These are phyloP conservation scores for Scartelaos histophorus DNA, from an alignment of 2,113 vertebrate genomes.

Conservation along the genomic window DNA sequence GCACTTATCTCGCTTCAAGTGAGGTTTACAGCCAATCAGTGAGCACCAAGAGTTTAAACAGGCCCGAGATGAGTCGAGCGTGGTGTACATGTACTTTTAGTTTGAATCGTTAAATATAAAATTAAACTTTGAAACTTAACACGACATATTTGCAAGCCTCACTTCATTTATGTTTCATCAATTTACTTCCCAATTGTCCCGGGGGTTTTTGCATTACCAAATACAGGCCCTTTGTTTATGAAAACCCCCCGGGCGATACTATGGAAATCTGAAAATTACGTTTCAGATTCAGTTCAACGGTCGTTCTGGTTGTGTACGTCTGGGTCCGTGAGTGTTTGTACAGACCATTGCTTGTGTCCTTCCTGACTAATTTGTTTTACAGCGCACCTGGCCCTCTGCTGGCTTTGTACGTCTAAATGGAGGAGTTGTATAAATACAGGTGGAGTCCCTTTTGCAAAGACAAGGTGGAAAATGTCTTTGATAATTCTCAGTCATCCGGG, in stretches of 20 bases:
- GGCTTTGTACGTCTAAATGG: slow-evolving; percentile 45
- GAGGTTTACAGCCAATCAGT: neutral
- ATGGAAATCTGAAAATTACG: slow-evolving; percentile 60
- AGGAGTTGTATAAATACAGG: slow-evolving; percentile 73
- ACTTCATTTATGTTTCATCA: neutral
- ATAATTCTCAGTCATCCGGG: neutral
- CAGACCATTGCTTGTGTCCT: slow-evolving; percentile 51
- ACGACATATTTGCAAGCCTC: neutral
- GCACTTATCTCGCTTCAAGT: slow-evolving; percentile 9
- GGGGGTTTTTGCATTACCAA: slow-evolving; percentile 47
- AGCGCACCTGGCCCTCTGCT: slow-evolving; percentile 60
- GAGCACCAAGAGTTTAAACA: slow-evolving; percentile 19
- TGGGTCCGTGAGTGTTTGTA: neutral
- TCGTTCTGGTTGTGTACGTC: slow-evolving; percentile 20
- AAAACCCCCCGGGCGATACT: slow-evolving; percentile 40
- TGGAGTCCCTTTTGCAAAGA: slow-evolving; percentile 56
- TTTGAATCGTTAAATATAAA: neutral
- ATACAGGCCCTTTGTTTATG: slow-evolving; percentile 43
- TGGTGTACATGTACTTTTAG: neutral
- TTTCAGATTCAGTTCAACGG: slow-evolving; percentile 64
- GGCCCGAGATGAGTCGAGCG: neutral
- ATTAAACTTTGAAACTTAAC: neutral
- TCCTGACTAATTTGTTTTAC: slow-evolving; percentile 69
- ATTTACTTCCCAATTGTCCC: slow-evolving; percentile 17
- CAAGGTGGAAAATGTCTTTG: neutral